phyloP scores from a whole-genome alignment of 2,888 invertebrate species.

The Coleophora flavipennella region DNA sequence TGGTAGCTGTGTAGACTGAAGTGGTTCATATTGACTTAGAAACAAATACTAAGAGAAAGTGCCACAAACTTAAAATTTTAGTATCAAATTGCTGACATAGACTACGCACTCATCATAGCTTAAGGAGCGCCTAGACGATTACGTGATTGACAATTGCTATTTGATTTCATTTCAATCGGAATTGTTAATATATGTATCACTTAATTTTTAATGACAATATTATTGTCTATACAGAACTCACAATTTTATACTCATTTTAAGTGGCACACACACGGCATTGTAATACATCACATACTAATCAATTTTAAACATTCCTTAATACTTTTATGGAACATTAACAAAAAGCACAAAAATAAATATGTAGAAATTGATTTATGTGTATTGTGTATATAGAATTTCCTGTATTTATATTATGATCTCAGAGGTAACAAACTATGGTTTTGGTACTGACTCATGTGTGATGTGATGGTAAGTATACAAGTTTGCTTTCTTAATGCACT shows the following conservation, averaged over 20 bases:
- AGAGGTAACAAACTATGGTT: slow-evolving; percentile 22
- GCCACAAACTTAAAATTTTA: slow-evolving; percentile 3
- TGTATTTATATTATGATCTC: slow-evolving; percentile 41
- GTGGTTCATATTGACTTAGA: slow-evolving; percentile 5
- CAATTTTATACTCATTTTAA: neutral
- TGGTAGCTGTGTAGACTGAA: slow-evolving; percentile 12
- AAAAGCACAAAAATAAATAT: slow-evolving; percentile 1
- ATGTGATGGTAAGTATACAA: slow-evolving; percentile 6
- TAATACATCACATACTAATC: neutral
- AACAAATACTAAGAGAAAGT: slow-evolving; percentile 9
- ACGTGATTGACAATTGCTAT: too few species aligned
- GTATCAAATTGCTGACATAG: too few species aligned
- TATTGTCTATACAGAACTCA: too few species aligned
- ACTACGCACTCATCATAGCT: too few species aligned
- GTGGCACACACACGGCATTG: slow-evolving; percentile 1
- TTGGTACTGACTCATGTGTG: slow-evolving; percentile 22
- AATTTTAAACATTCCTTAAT: slow-evolving; percentile 4
- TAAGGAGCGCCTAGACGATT: too few species aligned
- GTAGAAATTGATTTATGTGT: slow-evolving; percentile 1
- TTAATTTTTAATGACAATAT: too few species aligned
- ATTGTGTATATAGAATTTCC: slow-evolving; percentile 3
- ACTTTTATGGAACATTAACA: neutral
- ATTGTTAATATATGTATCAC: too few species aligned
- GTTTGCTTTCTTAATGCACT: slow-evolving; percentile 13
- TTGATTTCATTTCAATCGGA: too few species aligned